These are phyloP conservation scores for Acrossocheilus wenchowensis DNA, from an alignment of 2,797 vertebrate genomes.

Conservation along the genomic window DNA sequence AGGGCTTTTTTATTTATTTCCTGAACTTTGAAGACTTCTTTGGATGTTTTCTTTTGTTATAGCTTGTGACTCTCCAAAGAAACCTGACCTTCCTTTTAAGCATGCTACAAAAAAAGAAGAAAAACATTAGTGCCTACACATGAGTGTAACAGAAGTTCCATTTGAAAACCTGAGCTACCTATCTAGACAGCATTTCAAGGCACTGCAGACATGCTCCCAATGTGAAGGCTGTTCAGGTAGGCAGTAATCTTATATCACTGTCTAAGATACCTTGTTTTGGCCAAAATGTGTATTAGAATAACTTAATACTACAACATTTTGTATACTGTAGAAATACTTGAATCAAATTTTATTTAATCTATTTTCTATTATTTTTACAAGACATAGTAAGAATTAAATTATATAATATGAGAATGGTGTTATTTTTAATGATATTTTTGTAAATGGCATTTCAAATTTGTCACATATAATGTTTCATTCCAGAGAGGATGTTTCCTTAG, in stretches of 20 bases:
- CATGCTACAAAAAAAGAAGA: not conserved
- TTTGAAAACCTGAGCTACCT: not conserved
- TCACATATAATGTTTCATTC: not conserved
- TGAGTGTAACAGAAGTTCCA: not conserved
- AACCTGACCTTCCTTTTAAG: not conserved
- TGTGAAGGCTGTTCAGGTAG: not conserved
- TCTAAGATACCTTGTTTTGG: not conserved
- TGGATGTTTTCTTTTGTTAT: slow-evolving; percentile 14
- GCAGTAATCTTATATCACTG: not conserved
- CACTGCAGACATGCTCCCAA: not conserved
- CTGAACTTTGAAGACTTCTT: slow-evolving; percentile 31
- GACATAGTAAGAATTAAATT: not conserved
- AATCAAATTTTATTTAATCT: too few relatives aligned
- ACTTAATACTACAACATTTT: not conserved
- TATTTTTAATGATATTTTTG: not conserved
- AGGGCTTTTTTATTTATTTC: slow-evolving; percentile 28
- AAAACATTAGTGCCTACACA: slow-evolving; percentile 7
- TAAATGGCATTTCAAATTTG: not conserved
- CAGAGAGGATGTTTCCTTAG: not conserved
- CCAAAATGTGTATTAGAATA: not conserved
- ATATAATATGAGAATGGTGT: too few relatives aligned
- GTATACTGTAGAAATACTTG: too few relatives aligned
- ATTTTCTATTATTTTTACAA: too few relatives aligned
- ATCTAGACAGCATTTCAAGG: not conserved
- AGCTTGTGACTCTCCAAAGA: not conserved